phyloP scores from a whole-genome alignment of 2,113 vertebrate species.

The Nothocercus nigrocapillus region DNA sequence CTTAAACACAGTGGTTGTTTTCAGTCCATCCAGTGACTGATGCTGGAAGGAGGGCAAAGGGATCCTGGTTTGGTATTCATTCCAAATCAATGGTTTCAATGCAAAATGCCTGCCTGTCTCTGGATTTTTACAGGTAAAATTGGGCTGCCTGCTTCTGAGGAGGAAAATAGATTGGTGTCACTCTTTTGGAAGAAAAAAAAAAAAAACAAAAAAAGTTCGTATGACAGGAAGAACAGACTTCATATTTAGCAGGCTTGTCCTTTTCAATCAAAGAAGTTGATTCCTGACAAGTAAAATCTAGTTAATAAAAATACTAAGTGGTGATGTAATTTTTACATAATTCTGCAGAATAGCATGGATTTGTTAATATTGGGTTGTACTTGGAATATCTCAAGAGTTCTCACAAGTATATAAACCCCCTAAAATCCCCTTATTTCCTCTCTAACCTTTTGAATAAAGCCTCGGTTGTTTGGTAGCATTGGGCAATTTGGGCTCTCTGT shows the following conservation, averaged over 20 bases:
- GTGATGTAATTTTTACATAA: background rate
- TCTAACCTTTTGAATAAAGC: background rate
- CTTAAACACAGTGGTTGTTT: background rate
- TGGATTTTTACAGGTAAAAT: background rate
- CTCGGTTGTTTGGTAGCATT: background rate
- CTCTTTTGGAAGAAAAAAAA: background rate
- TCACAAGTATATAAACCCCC: accelerated
- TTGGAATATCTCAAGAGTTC: background rate
- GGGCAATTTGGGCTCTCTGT: background rate
- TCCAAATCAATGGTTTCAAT: background rate
- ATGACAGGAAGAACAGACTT: background rate
- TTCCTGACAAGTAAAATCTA: background rate
- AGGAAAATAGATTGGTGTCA: accelerated
- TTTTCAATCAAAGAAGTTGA: background rate
- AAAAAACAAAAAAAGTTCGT: background rate
- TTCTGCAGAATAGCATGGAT: background rate
- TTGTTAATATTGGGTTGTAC: accelerated
- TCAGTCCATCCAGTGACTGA: background rate
- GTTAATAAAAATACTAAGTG: background rate
- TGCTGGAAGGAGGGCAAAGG: background rate
- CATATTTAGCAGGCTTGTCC: background rate
- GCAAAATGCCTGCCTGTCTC: background rate
- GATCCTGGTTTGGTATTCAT: background rate
- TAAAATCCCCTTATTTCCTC: background rate
- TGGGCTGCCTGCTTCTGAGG: background rate